Conservation (phyloP, 2,113 vertebrate genomes). For the Otolemur garnettii region DNA sequence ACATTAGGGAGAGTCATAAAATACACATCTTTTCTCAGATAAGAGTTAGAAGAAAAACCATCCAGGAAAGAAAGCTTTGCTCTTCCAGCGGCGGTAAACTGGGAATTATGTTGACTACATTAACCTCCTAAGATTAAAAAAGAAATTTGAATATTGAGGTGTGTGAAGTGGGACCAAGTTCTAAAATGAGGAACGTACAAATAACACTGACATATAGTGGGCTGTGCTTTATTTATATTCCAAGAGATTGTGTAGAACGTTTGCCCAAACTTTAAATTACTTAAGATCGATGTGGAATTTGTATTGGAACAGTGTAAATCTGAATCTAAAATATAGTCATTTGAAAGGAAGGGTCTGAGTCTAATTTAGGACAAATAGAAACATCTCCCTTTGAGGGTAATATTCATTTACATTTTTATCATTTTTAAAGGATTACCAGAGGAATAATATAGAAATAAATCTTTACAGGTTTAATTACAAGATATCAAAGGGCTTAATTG, state of each 20-base stretch:
- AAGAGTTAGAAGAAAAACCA: background rate
- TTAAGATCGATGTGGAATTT: background rate
- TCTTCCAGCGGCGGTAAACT: accelerated
- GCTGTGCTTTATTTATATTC: background rate
- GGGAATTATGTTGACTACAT: no score
- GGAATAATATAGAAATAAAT: constrained; percentile 87
- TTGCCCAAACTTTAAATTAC: background rate
- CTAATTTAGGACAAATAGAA: constrained; percentile 68
- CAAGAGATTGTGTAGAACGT: background rate
- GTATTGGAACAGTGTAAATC: background rate
- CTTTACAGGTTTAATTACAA: constrained; percentile 89
- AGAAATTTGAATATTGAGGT: accelerated
- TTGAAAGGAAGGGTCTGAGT: constrained; percentile 5
- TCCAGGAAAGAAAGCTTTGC: accelerated
- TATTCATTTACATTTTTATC: constrained; percentile 86
- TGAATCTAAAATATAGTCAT: background rate
- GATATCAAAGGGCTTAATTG: constrained; percentile 89
- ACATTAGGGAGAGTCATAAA: accelerated
- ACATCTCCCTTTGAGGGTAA: constrained; percentile 73
- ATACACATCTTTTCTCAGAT: background rate
- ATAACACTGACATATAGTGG: background rate
- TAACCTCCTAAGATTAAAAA: no score
- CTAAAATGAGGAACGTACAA: background rate
- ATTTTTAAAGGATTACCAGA: constrained; percentile 86
- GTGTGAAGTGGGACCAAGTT: background rate